A percentile compares a stretch with the other conserved stretches of the same genome.
Evolutionary conservation across 2,797 vertebrate species (phyloP).

Genomic region (Diceros bicornis): DNA sequence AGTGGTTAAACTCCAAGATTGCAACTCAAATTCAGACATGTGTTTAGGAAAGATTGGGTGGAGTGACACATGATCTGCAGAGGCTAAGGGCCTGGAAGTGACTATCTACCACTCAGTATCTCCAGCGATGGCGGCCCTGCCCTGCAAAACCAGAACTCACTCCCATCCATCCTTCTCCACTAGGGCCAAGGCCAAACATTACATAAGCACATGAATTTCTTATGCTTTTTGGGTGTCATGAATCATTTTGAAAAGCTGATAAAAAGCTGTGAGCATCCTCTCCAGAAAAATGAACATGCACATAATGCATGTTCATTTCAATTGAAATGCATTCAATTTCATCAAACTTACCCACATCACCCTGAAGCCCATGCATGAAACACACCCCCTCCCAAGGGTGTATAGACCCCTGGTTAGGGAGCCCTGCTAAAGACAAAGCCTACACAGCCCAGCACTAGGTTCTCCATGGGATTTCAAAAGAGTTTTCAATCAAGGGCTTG

Average conservation of each 20-base stretch:
- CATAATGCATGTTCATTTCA: too few species aligned
- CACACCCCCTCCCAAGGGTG: accelerated
- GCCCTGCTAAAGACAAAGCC: not conserved
- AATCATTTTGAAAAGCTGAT: conserved; percentile 51
- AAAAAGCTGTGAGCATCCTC: not conserved
- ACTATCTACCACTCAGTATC: not conserved
- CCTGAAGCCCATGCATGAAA: not conserved
- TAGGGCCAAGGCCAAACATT: not conserved
- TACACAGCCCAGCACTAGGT: not conserved
- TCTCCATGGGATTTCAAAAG: not conserved
- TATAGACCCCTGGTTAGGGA: not conserved
- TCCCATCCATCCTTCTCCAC: not conserved
- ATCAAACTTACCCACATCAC: not conserved
- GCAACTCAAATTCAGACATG: not conserved
- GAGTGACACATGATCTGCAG: not conserved
- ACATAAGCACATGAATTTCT: not conserved
- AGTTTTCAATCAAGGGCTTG: conserved; percentile 33
- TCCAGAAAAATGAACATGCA: not conserved
- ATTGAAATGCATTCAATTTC: not conserved
- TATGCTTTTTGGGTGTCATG: not conserved
- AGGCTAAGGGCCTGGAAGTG: not conserved
- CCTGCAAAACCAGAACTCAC: not conserved
- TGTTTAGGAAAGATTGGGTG: not conserved
- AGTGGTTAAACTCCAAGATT: not conserved
- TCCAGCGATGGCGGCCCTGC: not conserved